Evolutionary conservation across 2,888 invertebrate genomes (phyloP), one percentile per base, ranked within the genome.

Genomic region (Linnaemya tessellans): DNA sequence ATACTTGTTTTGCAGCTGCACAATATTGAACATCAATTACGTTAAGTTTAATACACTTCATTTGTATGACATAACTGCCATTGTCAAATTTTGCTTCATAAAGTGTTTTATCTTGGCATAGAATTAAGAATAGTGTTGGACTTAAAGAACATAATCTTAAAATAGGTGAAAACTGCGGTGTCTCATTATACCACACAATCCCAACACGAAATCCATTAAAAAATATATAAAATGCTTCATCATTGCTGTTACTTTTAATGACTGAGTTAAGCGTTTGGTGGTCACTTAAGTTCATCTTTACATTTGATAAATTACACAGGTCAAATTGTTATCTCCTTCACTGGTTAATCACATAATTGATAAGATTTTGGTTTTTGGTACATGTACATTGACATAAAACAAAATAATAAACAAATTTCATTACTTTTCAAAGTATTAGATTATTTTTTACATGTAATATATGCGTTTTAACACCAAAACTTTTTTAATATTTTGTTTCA

Each of bases 1-100:
- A 91, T 1, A 91, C 80, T 20, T 88, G 87, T 11, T 81, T 85
- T 15, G 87, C 86, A 43, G 87, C 88, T 0, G 84, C 86, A 75
- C 91, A 91, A 60, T 87, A 90, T 78, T 89, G 90, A 62, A 91
- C 88, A 83, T 91, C 91, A 2, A 87, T 73, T 10, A 91, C 86
- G 25, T 89, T 87, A 0, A 87, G 86, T 15, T 89, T 88, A 35
- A 89, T 62, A 0, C 89, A 80, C n/a, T 84, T 80, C 25, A 91
- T 49, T 10, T 88, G 87, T 64, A 91, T 43, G 20, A 51, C 65
- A 71, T 68, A 77, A 11, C 71, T 80, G 54, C 71, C 75, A 70
- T 64, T 46, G 49, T 84, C 80, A 67, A 86, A 77, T 62, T 49
- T 80, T 43, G 80, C 84, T 38, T 80, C 68, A 49, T 84, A 84